These are phyloP conservation scores for Tetramorium bicarinatum DNA, from an alignment of 2,888 invertebrate species.

Conservation along the genomic window DNA sequence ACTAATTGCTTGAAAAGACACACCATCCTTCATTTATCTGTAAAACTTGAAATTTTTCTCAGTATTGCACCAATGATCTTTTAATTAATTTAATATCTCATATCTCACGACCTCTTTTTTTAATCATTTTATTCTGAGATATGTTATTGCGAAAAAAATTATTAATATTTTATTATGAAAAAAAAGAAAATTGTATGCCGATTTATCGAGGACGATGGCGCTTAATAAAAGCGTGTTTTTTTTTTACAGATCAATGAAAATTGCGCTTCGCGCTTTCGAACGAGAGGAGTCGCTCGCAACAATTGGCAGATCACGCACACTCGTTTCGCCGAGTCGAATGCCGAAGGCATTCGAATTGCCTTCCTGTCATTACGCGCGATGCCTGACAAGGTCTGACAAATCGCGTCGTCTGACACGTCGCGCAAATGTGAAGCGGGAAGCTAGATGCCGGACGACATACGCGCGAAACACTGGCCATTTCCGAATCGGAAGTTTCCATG, in stretches of 20 bases:
- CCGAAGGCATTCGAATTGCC: constrained; percentile 68
- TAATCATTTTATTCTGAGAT: neutral
- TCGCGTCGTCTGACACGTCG: neutral
- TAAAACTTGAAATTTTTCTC: neutral
- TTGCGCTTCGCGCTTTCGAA: constrained; percentile 50
- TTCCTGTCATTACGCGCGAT: constrained; percentile 68
- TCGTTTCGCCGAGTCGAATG: constrained; percentile 64
- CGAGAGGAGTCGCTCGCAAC: constrained; percentile 49
- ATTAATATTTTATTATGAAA: neutral
- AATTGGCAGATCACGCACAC: constrained; percentile 70
- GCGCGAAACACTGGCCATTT: neutral
- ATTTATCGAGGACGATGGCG: neutral
- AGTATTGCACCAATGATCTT: neutral
- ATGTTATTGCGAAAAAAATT: neutral
- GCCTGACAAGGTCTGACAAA: constrained; percentile 46
- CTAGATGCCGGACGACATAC: constrained; percentile 39
- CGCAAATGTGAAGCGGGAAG: constrained; percentile 51
- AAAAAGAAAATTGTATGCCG: neutral
- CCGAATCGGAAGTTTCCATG: neutral
- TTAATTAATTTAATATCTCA: neutral
- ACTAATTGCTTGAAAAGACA: neutral
- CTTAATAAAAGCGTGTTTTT: constrained; percentile 2
- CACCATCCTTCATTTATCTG: neutral
- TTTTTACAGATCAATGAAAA: constrained; percentile 61
- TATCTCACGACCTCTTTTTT: neutral